Conservation (phyloP, 2,888 invertebrate species). For the Sesamia inferens region DNA sequence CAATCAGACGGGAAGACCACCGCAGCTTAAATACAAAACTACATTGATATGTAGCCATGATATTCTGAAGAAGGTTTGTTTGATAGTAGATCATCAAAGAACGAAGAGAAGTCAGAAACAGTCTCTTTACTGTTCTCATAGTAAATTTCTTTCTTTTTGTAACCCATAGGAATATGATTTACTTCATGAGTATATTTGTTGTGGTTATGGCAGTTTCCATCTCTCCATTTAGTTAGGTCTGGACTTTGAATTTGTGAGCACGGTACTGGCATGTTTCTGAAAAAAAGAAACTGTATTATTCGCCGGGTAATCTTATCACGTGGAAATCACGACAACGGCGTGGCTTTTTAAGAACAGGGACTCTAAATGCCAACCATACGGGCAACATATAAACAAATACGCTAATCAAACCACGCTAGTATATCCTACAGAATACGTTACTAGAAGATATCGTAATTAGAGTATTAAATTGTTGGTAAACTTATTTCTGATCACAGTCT, state of each 20-base stretch:
- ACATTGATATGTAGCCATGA: constrained; percentile 21
- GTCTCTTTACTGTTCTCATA: constrained; percentile 33
- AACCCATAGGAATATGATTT: constrained; percentile 43
- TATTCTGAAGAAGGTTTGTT: constrained; percentile 24
- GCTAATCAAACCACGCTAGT: no score
- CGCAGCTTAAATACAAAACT: neutral
- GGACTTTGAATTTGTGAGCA: constrained; percentile 73
- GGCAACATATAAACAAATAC: no score
- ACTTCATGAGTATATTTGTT: constrained; percentile 52
- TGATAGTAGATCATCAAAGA: constrained; percentile 62
- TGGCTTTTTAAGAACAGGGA: no score
- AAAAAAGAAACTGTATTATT: constrained; percentile 27
- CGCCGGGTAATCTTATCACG: no score
- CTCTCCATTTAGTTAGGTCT: constrained; percentile 76
- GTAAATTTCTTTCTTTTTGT: constrained; percentile 45
- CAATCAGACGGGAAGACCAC: no score
- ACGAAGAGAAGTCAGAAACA: constrained; percentile 57
- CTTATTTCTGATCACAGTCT: neutral
- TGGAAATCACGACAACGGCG: no score
- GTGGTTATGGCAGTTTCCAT: constrained; percentile 68
- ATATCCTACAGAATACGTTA: no score
- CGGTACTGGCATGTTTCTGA: constrained; percentile 75
- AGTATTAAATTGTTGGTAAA: neutral
- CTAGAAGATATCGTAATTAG: neutral
- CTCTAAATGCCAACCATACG: no score